These are phyloP conservation scores for Deilephila porcellus DNA, from an alignment of 2,888 invertebrate species.

Conservation along the genomic window DNA sequence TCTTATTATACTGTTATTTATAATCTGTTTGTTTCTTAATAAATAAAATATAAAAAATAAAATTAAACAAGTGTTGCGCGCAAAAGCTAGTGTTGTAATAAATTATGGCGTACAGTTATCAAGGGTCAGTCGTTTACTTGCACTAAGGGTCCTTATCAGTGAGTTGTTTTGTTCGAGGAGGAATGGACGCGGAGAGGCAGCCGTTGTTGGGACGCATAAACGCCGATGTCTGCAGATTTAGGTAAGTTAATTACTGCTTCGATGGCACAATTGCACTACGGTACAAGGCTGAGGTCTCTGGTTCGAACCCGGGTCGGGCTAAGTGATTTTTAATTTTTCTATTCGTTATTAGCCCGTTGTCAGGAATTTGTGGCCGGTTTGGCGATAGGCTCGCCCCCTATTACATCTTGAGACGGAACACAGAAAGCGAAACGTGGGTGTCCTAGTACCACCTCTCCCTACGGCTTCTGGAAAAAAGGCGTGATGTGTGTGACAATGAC, in stretches of 20 bases:
- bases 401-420: too few relatives aligned
- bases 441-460: too few relatives aligned
- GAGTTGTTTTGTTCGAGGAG: constrained; percentile 2
- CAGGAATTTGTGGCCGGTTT: too few relatives aligned
- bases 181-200: constrained; percentile 30
- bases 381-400: too few relatives aligned
- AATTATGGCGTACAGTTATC: constrained; percentile 18
- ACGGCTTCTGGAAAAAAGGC: too few relatives aligned
- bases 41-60: too few relatives aligned
- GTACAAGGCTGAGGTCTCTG: neutral
- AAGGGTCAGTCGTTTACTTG: neutral
- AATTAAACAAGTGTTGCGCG: neutral
- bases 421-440: too few relatives aligned
- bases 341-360: too few relatives aligned
- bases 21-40: too few relatives aligned
- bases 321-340: too few relatives aligned
- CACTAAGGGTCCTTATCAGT: constrained; percentile 7
- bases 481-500: too few relatives aligned
- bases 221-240: constrained; percentile 28
- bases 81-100: constrained; percentile 4
- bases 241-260: constrained; percentile 1
- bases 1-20: too few relatives aligned
- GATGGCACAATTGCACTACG: neutral
- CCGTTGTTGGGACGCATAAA: constrained; percentile 9
- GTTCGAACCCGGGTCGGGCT: neutral